A percentile compares a stretch with the other conserved stretches of the same genome.
These are phyloP conservation scores for Leptinotarsa haldemani DNA, from an alignment of 2,888 invertebrate genomes.

Conservation along the genomic window DNA sequence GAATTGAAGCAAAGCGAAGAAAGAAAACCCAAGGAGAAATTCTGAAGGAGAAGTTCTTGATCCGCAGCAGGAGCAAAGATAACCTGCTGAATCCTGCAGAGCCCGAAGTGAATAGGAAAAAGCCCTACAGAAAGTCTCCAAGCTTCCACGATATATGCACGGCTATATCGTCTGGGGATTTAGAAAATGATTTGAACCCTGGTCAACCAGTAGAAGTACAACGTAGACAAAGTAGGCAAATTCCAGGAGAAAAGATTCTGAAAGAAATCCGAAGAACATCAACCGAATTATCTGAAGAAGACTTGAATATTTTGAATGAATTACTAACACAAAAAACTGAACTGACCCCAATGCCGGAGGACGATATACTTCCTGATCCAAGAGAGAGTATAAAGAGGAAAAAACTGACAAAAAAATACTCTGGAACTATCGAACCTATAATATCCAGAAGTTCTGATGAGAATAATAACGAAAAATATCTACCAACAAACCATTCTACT, in stretches of 20 bases:
- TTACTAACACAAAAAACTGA: conserved; percentile 56
- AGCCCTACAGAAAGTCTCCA: conserved; percentile 58
- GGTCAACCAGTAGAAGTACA: conserved; percentile 65
- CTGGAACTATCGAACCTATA: conserved; percentile 23
- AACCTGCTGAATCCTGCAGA: conserved; percentile 56
- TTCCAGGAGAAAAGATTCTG: conserved; percentile 59
- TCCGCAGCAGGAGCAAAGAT: conserved; percentile 73
- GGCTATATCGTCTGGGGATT: conserved; percentile 68
- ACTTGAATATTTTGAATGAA: conserved; percentile 68
- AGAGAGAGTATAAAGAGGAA: conserved; percentile 55
- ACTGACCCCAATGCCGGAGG: conserved; percentile 37
- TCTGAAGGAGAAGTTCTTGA: conserved; percentile 80
- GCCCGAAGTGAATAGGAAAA: conserved; percentile 45
- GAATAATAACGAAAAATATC: not conserved
- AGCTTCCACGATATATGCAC: conserved; percentile 71
- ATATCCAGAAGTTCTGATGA: not conserved
- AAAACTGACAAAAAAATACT: conserved; percentile 57
- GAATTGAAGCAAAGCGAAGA: conserved; percentile 57
- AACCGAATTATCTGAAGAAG: conserved; percentile 71
- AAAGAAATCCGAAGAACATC: conserved; percentile 69
- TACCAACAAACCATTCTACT: not conserved
- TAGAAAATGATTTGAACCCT: conserved; percentile 69
- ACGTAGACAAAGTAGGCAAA: conserved; percentile 62
- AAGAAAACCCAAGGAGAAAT: conserved; percentile 73
- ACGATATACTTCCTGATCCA: conserved; percentile 45